These are phyloP conservation scores for Mesochorus sp. DNA, from an alignment of 2,888 invertebrate species.

Conservation along the genomic window DNA sequence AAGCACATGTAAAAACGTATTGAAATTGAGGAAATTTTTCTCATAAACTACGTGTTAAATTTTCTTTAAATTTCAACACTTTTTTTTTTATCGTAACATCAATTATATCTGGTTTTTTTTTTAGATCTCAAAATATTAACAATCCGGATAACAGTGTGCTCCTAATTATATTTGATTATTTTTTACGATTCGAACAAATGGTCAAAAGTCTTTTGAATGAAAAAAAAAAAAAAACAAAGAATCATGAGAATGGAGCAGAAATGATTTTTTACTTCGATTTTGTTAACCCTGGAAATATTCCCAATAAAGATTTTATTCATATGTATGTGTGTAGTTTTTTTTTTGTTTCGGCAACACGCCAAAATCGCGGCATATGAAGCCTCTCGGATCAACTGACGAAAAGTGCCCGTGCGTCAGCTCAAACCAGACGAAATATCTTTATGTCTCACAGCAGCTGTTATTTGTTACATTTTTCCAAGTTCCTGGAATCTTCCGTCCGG, in stretches of 20 bases:
- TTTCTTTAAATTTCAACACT: too few species aligned
- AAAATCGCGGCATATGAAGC: not conserved
- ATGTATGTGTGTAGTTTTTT: not conserved
- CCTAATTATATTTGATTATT: too few species aligned
- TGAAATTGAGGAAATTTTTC: too few species aligned
- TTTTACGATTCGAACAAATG: too few species aligned
- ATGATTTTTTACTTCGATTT: not conserved
- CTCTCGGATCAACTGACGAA: not conserved
- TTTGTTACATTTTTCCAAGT: constrained; percentile 26
- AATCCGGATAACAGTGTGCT: too few species aligned
- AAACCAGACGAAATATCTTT: not conserved
- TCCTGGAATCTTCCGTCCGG: not conserved
- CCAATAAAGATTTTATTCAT: not conserved
- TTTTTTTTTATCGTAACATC: too few species aligned
- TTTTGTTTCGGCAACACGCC: constrained; percentile 20
- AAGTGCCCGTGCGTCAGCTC: not conserved
- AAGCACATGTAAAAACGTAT: too few species aligned
- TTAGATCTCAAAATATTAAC: too few species aligned
- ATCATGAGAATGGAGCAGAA: not conserved
- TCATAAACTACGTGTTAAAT: too few species aligned
- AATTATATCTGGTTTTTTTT: too few species aligned
- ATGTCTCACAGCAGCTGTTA: constrained; percentile 17
- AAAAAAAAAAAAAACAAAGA: not conserved
- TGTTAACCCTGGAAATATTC: not conserved
- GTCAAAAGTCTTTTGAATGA: too few species aligned